Evolutionary conservation across 2,888 invertebrate species (phyloP).

Genomic region (Ormia ochracea): DNA sequence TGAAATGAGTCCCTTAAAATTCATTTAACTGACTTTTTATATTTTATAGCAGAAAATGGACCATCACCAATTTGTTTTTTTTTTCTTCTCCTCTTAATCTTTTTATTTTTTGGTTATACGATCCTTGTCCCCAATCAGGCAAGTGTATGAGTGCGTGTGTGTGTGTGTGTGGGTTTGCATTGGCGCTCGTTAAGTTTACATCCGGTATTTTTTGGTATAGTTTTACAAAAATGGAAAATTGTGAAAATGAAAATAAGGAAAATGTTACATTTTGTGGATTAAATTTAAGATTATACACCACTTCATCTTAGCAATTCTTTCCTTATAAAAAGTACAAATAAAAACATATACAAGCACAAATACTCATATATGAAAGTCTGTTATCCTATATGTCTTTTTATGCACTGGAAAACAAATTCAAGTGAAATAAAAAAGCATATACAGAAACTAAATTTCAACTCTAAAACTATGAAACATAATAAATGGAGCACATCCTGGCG

Average conservation of each 20-base stretch:
- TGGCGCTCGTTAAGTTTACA: conserved; percentile 44
- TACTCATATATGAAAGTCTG: neutral
- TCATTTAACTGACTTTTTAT: conserved; percentile 18
- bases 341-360: neutral
- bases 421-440: neutral
- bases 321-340: conserved; percentile 10
- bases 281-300: conserved; percentile 53
- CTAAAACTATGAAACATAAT: conserved; percentile 54
- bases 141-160: neutral
- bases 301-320: conserved; percentile 47
- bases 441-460: conserved; percentile 47
- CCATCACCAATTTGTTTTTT: neutral
- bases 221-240: conserved; percentile 25
- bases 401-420: conserved; percentile 16
- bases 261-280: conserved; percentile 44
- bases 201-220: conserved; percentile 45
- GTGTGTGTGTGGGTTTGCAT: neutral
- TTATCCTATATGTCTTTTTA: neutral
- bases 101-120: neutral
- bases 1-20: neutral
- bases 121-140: neutral
- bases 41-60: conserved; percentile 5
- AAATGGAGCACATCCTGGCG: conserved; percentile 59
- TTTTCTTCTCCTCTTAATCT: neutral
- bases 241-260: conserved; percentile 4